Base-by-base conservation (phyloP, 2,888 invertebrate species). In the Standfussiana lucernea region DNA sequence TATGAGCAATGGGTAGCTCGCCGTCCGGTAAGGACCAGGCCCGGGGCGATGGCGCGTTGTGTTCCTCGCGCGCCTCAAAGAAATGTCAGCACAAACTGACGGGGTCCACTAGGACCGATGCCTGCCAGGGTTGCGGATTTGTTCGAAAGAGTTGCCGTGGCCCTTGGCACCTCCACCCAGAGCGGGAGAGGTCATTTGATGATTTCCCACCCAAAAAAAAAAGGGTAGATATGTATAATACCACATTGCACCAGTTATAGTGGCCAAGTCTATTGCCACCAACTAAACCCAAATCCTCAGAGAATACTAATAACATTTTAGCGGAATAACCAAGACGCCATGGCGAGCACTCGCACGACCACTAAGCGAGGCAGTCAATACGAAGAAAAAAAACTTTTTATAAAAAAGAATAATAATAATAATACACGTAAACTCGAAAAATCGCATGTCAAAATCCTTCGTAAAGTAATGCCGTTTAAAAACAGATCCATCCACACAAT, bases 381-480 rank as follows among this genome's bases (percentile, higher is more conserved):
- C 2, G 56, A 6, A 64, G 3, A 79, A 47, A 40, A 64, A 61
- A n/a, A 32, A 1, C 0, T 28, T 50, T 50, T 50, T 15, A 21
- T n/a, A 78, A 40, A 61, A 45, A 72, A 21, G 0, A 37, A 45
- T 18, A 21, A 53, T 35, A 40, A 65, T 11, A 73, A 56, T 18
- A 37, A 56, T 28, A 15, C 28, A 28, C 6, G 35, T 35, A 40
- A 21, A 50, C 11, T 28, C 10, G 50, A 66, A 67, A 75, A 75
- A 50, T n/a, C 82, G 75, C 79, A 79, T 79, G 82, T 82, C 79
- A 75, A 28, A 47, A 42, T 81, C 47, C n/a, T 42, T 50, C 0
- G 18, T 42, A 47, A 47, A 32, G 4, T 35, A 47, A 74, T 53
- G 37, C 59, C 72, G 47, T 62, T 11, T 35, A 64, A 4, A 4